Base-by-base conservation (phyloP, 2,888 invertebrate genomes). In the Carabus problematicus region DNA sequence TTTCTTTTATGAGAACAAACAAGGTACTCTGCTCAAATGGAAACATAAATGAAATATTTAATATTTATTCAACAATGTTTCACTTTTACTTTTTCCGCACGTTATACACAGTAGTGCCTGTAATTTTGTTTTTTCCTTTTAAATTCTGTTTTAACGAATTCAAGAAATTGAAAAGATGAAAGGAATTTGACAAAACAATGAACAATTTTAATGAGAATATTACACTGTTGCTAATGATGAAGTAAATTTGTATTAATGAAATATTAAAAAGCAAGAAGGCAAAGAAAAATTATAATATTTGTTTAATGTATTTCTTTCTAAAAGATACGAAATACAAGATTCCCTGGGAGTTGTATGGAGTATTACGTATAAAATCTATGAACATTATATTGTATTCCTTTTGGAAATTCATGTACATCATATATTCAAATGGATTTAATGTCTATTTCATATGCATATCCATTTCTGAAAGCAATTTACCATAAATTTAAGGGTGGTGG, bases 201-300 rank as follows among this genome's bases (percentile, higher is more conserved):
- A 63, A 40, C 49, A 63, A 63, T 49, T 63, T 63, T 63, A 63
- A 63, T 49, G 62, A 63, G 62, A 63, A 52, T 39, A 9, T 63
- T 63, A 52, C 14, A 6, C n/a, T 52, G 39, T n/a, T 49, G 41
- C 39, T 63, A 47, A 63, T 12, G 52, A 52, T 49, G 8, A 63
- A 52, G n/a, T 52, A 63, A 63, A 62, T 14, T 39, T 4, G 29
- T 6, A 29, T 29, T 29, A 29, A 29, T 29, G 52, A 16, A 58
- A 58, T 42, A 58, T 42, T 1, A 29, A 58, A 58, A 8, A 8
- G 14, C 41, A 58, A 58, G n/a, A n/a, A 41, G 14, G 18, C 39
- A 58, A 58, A 58, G n/a, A 14, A 58, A 11, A 42, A 58, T n/a
- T 18, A n/a, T 12, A 58, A 4, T 42, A 41, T 58, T 56, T 41